Percentiles rank a stretch among this genome's conserved stretches.
Conservation (phyloP, 2,888 invertebrate species). For the Keiferia lycopersicella region DNA sequence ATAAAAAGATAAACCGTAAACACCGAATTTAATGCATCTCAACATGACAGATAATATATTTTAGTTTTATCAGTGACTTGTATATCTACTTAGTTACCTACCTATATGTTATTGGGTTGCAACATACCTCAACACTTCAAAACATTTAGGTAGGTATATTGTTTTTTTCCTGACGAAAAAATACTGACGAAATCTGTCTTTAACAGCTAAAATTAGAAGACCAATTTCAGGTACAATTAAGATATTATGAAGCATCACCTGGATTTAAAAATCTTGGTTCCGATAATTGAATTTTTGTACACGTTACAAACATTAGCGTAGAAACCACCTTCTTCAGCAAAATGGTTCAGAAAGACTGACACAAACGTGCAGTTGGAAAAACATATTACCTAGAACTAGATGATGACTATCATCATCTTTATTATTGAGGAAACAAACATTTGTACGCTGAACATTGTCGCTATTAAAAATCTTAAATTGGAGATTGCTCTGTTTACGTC, state of each 20-base stretch:
- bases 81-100: no score
- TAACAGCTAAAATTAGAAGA: no score
- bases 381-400: background rate
- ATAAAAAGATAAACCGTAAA: background rate
- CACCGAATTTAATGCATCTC: background rate
- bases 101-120: background rate
- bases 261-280: background rate
- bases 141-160: no score
- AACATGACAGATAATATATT: background rate
- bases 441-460: slow-evolving; percentile 20
- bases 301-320: background rate
- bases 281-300: background rate
- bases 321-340: background rate
- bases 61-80: background rate
- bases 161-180: no score
- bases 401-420: slow-evolving; percentile 9
- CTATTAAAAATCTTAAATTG: slow-evolving; percentile 17
- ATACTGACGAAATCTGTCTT: no score
- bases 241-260: no score
- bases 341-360: background rate
- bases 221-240: no score
- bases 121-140: background rate
- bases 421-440: slow-evolving; percentile 7
- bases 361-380: background rate
- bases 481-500: background rate